phyloP scores from a whole-genome alignment of 2,888 invertebrate genomes.

The Rhagium mordax region DNA sequence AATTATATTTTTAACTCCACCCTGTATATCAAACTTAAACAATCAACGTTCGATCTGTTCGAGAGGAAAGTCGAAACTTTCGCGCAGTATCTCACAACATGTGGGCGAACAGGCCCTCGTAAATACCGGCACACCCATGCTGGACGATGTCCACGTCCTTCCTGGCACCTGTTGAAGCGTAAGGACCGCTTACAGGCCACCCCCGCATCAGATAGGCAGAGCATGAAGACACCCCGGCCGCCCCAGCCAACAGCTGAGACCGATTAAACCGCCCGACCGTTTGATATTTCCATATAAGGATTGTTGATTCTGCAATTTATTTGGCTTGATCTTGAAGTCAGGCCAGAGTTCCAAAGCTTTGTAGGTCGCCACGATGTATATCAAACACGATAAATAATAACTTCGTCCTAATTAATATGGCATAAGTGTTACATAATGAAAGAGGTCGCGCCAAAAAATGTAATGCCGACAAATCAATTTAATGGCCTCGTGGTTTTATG shows the following conservation, averaged over 20 bases:
- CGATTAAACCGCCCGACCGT: slow-evolving; percentile 7
- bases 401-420: background rate
- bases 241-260: slow-evolving; percentile 22
- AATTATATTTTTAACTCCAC: background rate
- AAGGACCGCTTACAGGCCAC: background rate
- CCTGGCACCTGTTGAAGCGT: slow-evolving; percentile 7
- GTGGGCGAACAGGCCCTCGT: slow-evolving; percentile 23
- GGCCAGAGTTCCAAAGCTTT: background rate
- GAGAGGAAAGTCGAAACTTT: slow-evolving; percentile 7
- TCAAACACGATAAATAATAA: background rate
- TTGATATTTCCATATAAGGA: slow-evolving; percentile 17
- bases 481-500: background rate
- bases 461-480: background rate
- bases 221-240: background rate
- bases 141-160: slow-evolving; percentile 3
- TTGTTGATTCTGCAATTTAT: slow-evolving; percentile 18
- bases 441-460: background rate
- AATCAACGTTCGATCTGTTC: background rate
- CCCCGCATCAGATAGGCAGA: background rate
- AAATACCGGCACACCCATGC: background rate
- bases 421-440: background rate
- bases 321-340: slow-evolving; percentile 10
- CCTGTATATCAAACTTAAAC: background rate
- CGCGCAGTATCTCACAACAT: slow-evolving; percentile 13
- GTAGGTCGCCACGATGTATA: background rate